Evolutionary conservation across 2,888 invertebrate species (phyloP).

Genomic region (Apeira syringaria): DNA sequence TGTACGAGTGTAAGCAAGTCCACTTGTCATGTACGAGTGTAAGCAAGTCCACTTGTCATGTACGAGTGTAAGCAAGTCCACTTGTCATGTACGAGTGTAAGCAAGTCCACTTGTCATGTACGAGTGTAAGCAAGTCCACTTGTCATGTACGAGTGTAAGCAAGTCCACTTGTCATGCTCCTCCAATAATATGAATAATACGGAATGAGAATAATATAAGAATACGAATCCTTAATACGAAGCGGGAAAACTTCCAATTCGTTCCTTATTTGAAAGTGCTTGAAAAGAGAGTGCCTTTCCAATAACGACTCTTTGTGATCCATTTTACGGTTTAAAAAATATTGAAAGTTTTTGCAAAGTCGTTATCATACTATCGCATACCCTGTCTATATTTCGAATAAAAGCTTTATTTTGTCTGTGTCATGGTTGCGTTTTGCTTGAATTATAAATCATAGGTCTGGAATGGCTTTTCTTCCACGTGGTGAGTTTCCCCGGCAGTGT

Average conservation of each 20-base stretch:
- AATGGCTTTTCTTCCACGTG: conserved; percentile 25
- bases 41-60: no score
- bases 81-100: no score
- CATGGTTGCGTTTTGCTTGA: conserved; percentile 17
- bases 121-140: no score
- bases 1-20: no score
- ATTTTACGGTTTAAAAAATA: conserved; percentile 19
- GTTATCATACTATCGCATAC: conserved; percentile 9
- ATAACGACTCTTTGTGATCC: conserved; percentile 23
- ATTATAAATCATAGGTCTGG: conserved; percentile 4
- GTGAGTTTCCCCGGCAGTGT: conserved; percentile 27
- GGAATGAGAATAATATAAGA: no score
- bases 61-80: no score
- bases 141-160: no score
- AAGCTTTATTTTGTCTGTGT: not conserved
- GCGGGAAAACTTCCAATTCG: conserved; percentile 22
- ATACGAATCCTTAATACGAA: conserved; percentile 7
- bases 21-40: no score
- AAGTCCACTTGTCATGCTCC: no score
- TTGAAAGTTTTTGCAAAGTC: conserved; percentile 12
- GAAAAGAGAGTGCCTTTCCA: conserved; percentile 14
- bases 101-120: no score
- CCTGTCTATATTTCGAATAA: not conserved
- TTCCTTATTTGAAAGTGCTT: conserved; percentile 23
- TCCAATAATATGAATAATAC: no score